These are phyloP conservation scores for Volucella bombylans DNA, from an alignment of 2,888 invertebrate genomes.

Conservation along the genomic window DNA sequence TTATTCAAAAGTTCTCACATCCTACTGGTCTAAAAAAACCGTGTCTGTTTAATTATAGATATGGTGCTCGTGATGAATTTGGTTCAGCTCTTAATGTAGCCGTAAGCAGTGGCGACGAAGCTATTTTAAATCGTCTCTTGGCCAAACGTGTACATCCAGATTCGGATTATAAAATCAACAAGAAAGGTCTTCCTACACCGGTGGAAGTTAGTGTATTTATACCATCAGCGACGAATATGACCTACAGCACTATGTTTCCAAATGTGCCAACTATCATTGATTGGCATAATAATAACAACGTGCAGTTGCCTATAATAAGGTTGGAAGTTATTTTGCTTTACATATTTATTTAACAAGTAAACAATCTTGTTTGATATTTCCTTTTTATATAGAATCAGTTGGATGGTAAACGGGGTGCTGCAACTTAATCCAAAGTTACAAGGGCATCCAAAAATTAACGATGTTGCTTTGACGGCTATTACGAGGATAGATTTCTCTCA, in stretches of 20 bases:
- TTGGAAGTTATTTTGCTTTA: conserved; percentile 72
- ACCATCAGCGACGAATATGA: conserved; percentile 86
- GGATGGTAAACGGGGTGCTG: conserved; percentile 92
- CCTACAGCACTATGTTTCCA: conserved; percentile 91
- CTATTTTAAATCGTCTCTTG: conserved; percentile 90
- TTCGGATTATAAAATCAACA: conserved; percentile 95
- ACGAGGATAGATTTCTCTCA: conserved; percentile 96
- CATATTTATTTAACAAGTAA: conserved; percentile 77
- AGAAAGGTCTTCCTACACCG: conserved; percentile 87
- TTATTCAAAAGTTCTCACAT: neutral
- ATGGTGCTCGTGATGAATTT: conserved; percentile 94
- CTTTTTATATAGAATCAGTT: conserved; percentile 85
- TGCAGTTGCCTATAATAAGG: conserved; percentile 87
- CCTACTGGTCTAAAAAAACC: no score
- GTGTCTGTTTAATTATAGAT: conserved; percentile 76
- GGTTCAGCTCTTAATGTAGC: conserved; percentile 91
- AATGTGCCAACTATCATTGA: conserved; percentile 93
- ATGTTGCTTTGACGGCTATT: conserved; percentile 92
- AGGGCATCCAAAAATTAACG: conserved; percentile 86
- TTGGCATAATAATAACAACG: conserved; percentile 92
- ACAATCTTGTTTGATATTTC: neutral
- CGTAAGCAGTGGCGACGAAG: conserved; percentile 88
- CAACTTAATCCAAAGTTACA: conserved; percentile 92
- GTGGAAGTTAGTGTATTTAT: conserved; percentile 82
- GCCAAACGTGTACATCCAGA: conserved; percentile 95